These are phyloP conservation scores for Remorina albescens DNA, from an alignment of 2,797 vertebrate species.

Conservation along the genomic window DNA sequence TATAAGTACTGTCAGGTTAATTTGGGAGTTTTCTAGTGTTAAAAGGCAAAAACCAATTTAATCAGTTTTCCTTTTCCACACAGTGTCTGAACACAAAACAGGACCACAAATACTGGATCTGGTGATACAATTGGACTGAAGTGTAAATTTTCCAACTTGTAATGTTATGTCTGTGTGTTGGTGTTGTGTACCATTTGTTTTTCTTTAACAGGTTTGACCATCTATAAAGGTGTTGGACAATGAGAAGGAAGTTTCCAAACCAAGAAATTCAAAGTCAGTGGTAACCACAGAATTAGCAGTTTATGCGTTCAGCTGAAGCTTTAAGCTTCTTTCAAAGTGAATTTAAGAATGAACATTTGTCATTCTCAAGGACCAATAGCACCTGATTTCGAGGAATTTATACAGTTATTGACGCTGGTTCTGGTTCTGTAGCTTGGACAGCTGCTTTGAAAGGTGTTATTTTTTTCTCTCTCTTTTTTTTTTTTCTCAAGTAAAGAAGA, in stretches of 20 bases:
- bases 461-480: neutral
- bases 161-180: conserved; percentile 81
- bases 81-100: conserved; percentile 3
- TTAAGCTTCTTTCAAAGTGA: conserved; percentile 31
- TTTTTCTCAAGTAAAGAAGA: conserved; percentile 6
- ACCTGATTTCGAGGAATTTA: neutral
- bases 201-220: conserved; percentile 86
- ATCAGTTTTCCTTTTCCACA: neutral
- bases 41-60: neutral
- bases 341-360: neutral
- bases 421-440: conserved; percentile 13
- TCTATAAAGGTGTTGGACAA: conserved; percentile 79
- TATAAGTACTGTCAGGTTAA: neutral
- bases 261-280: conserved; percentile 68
- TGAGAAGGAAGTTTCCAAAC: conserved; percentile 75
- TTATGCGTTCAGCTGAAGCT: neutral
- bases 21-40: neutral
- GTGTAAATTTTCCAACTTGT: conserved; percentile 62
- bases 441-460: conserved; percentile 13
- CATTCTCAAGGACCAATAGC: neutral
- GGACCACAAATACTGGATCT: neutral
- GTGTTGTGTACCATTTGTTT: conserved; percentile 85
- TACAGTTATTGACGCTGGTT: neutral
- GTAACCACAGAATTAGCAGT: conserved; percentile 20
- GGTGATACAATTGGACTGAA: conserved; percentile 6